phyloP scores from a whole-genome alignment of 2,888 invertebrate species.

The Thereva unica region DNA sequence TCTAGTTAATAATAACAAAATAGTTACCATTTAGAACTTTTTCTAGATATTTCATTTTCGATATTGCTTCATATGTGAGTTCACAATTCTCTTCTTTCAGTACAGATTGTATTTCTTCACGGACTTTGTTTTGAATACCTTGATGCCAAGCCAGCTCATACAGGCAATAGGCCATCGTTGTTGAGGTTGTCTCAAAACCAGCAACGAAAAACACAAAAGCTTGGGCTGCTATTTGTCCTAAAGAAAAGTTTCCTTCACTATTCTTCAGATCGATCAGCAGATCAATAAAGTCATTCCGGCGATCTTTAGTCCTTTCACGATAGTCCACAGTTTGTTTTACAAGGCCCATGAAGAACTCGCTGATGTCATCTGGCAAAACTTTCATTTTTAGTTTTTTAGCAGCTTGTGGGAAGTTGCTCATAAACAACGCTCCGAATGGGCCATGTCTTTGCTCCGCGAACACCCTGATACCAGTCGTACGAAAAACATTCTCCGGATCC shows the following conservation, averaged over 20 bases:
- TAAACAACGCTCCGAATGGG: conserved; percentile 7
- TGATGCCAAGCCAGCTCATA: conserved; percentile 56
- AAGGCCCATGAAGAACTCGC: conserved; percentile 51
- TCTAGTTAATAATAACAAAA: too few species aligned
- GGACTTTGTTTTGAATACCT: conserved; percentile 54
- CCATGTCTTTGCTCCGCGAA: conserved; percentile 35
- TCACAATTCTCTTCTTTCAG: conserved; percentile 47
- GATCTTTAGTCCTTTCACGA: conserved; percentile 46
- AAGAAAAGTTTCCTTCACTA: conserved; percentile 44
- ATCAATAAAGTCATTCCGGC: conserved; percentile 49
- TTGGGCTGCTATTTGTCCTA: conserved; percentile 53
- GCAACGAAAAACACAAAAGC: conserved; percentile 59
- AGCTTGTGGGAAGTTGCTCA: conserved; percentile 23
- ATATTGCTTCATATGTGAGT: conserved; percentile 50
- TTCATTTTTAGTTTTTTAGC: conserved; percentile 17
- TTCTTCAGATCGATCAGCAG: conserved; percentile 46
- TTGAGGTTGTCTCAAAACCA: conserved; percentile 59
- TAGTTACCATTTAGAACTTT: conserved; percentile 50
- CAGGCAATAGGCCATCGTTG: conserved; percentile 54
- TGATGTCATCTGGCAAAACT: conserved; percentile 44
- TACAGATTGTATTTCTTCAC: conserved; percentile 47
- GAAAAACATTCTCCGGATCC: conserved; percentile 55
- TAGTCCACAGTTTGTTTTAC: conserved; percentile 51
- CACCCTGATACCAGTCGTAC: conserved; percentile 46
- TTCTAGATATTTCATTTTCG: conserved; percentile 51